Evolutionary conservation across 2,888 invertebrate species (phyloP), one percentile per base, ranked within the genome.

Genomic region (Augiades crinisus): DNA sequence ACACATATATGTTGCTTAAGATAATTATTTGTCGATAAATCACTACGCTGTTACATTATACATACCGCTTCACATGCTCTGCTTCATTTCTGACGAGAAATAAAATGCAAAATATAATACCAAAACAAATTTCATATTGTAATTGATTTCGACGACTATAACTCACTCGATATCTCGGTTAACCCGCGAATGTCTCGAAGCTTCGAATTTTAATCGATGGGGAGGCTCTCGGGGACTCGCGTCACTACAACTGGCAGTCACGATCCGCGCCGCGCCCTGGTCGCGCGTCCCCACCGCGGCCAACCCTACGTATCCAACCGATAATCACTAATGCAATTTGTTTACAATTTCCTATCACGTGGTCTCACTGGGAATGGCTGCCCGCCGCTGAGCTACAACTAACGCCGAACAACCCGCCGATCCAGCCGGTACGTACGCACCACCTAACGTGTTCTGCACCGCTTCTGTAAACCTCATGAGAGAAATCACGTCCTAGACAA

Each of bases 241-340:
- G 60, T 65, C 68, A 63, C 63, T 60, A 64, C 53, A 19, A 53
- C 60, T 65, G 64, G 56, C 78, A 81, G 81, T 81, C 75, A 68
- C 64, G 61, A 57, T 60, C 57, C 69, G 70, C 70, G 68, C 70
- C 76, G 79, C 81, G 79, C 67, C 70, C 72, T 54, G 67, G 56
- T 55, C 78, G 78, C 80, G 77, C 78, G 78, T 61, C 56, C 58
- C 4, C 64, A 56, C 59, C 61, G 63, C 56, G 54, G 14, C 57
- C 62, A 54, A 54, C 53, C 61, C 62, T 47, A 55, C 60, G 61
- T 63, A 60, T 59, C 57, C 3, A 3, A 59, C 56, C 58, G 60
- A 62, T 60, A 62, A 59, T 56, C 56, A 60, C 62, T 68, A 68
- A 67, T 69, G 69, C 65, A 64, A 72, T 69, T 73, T 75, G 75